These are phyloP conservation scores for Actinopyga echinites DNA, from an alignment of 53 echinoderm and acorn worm genomes.

Conservation along the genomic window DNA sequence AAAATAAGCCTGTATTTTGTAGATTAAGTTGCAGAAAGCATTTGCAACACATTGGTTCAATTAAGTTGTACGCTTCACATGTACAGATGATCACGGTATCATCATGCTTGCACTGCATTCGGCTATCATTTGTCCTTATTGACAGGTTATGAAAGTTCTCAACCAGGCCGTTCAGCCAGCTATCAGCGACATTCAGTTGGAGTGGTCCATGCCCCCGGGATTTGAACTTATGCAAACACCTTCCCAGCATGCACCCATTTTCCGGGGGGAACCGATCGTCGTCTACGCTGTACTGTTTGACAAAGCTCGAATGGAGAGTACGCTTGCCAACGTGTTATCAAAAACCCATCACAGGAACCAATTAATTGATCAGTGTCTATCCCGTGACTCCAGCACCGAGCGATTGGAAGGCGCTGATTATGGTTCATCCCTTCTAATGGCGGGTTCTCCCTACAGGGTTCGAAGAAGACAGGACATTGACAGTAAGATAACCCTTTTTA, in stretches of 20 bases:
- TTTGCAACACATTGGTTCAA: no score
- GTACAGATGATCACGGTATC: no score
- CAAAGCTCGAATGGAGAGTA: constrained; percentile 78
- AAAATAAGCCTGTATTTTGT: no score
- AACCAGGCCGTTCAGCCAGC: constrained; percentile 85
- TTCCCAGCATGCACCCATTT: constrained; percentile 64
- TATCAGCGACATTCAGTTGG: constrained; percentile 83
- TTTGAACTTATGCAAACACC: constrained; percentile 87
- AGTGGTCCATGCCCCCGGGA: constrained; percentile 85
- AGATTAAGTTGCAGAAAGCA: no score
- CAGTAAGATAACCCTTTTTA: neutral
- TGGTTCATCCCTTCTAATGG: constrained; percentile 44
- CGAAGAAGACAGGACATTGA: constrained; percentile 46
- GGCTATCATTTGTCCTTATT: neutral
- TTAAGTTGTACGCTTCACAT: no score
- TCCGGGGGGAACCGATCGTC: constrained; percentile 81
- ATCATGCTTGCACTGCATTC: no score
- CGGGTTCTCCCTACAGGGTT: constrained; percentile 67
- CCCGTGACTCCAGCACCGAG: constrained; percentile 70
- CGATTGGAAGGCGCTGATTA: constrained; percentile 55
- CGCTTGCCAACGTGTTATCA: constrained; percentile 78
- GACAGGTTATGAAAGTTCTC: constrained; percentile 77
- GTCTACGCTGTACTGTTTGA: constrained; percentile 91
- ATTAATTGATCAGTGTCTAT: constrained; percentile 63
- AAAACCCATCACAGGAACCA: constrained; percentile 63